Percentiles rank a stretch among this genome's conserved stretches.
Conservation (phyloP, 92 coral and sea anemone species). For the Phenganax stokvisi region DNA sequence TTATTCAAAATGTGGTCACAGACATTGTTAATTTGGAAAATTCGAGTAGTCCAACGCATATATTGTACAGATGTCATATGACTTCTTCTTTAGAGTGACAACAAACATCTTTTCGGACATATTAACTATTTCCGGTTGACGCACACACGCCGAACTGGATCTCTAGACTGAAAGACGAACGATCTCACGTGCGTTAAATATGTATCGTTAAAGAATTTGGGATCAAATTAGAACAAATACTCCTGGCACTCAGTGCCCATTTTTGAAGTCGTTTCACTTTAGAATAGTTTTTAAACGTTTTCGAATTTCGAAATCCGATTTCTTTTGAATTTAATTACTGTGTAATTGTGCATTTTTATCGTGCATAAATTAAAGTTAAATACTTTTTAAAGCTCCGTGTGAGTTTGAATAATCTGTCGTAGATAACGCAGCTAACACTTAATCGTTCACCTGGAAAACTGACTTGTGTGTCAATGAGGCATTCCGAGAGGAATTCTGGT, state of each 20-base stretch:
- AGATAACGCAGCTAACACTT: too few relatives aligned
- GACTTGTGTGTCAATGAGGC: too few relatives aligned
- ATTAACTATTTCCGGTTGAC: slow-evolving; percentile 41
- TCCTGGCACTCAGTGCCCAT: too few relatives aligned
- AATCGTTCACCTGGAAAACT: too few relatives aligned
- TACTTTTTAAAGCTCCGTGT: too few relatives aligned
- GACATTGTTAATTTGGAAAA: neutral
- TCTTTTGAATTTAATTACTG: slow-evolving; percentile 1
- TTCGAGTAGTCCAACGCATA: neutral
- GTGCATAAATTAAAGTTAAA: neutral
- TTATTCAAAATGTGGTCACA: too few relatives aligned
- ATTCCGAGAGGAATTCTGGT: too few relatives aligned
- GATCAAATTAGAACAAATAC: too few relatives aligned
- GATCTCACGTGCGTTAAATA: neutral
- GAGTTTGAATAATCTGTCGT: too few relatives aligned
- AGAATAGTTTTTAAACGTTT: neutral
- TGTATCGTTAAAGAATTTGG: too few relatives aligned
- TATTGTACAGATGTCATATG: slow-evolving; percentile 16
- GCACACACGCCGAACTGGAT: slow-evolving; percentile 1
- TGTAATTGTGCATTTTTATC: neutral
- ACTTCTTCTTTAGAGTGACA: slow-evolving; percentile 28
- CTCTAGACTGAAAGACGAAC: neutral
- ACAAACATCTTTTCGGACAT: slow-evolving; percentile 22
- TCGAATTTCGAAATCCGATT: neutral
- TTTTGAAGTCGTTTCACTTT: neutral